Conservation (phyloP, 2,113 vertebrate genomes). For the Phylloscopus trochiloides region DNA sequence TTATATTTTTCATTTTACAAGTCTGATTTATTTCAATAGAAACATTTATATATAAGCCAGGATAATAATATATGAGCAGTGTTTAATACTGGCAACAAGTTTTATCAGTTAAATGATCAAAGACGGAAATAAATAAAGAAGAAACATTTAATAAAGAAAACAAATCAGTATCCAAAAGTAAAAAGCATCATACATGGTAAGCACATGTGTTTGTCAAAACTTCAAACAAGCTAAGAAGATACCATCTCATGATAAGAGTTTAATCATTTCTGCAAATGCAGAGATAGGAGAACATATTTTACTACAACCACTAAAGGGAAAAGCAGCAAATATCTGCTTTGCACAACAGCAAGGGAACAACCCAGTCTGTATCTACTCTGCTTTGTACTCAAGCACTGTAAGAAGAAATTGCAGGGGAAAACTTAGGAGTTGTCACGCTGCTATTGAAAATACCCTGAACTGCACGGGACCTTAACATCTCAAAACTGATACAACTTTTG, state of each 20-base stretch:
- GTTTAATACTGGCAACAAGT: constrained; percentile 3
- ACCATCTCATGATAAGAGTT: neutral
- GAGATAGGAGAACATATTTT: neutral
- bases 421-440: neutral
- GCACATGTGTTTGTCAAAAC: neutral
- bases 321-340: neutral
- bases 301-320: neutral
- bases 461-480: neutral
- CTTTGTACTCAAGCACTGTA: neutral
- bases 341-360: neutral
- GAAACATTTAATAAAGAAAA: neutral
- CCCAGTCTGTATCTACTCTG: neutral
- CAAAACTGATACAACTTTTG: neutral
- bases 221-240: neutral
- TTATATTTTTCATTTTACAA: constrained; percentile 49
- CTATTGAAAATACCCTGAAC: neutral
- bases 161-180: neutral
- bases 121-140: constrained; percentile 9
- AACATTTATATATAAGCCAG: constrained; percentile 28
- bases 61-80: constrained; percentile 38
- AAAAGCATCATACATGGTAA: neutral
- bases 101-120: constrained; percentile 52
- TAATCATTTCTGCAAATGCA: neutral
- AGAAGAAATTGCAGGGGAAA: neutral
- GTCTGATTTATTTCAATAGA: constrained; percentile 28